Evolutionary conservation across 2,888 invertebrate genomes (phyloP).

Genomic region (Seira ritae): DNA sequence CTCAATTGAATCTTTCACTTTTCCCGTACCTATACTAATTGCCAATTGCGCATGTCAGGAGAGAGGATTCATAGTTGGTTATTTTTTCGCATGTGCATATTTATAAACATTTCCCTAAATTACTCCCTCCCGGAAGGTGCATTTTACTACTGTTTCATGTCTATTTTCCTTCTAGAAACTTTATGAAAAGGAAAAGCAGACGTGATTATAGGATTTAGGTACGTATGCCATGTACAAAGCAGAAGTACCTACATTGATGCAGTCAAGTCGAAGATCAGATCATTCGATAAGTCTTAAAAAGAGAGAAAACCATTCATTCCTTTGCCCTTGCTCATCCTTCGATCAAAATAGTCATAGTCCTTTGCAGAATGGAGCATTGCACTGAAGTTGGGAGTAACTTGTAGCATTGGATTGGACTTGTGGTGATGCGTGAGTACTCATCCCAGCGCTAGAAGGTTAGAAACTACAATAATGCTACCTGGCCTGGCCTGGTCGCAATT

Average conservation of each 20-base stretch:
- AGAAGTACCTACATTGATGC: too few relatives aligned
- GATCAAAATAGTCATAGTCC: too few relatives aligned
- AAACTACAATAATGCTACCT: conserved; percentile 14
- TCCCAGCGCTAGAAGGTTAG: conserved; percentile 31
- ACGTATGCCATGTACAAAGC: too few relatives aligned
- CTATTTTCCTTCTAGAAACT: background rate
- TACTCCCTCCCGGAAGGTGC: conserved; percentile 34
- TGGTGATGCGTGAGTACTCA: conserved; percentile 7
- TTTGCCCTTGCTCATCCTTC: conserved; percentile 31
- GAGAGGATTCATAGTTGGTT: too few relatives aligned
- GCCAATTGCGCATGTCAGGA: too few relatives aligned
- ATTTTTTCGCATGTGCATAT: too few relatives aligned
- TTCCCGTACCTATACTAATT: too few relatives aligned
- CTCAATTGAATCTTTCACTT: too few relatives aligned
- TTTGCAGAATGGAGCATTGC: conserved; percentile 2
- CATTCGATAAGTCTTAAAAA: conserved; percentile 37
- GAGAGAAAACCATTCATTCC: background rate
- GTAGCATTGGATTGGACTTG: background rate
- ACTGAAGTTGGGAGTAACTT: background rate
- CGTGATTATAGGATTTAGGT: too few relatives aligned
- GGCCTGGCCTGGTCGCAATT: background rate
- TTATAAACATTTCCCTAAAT: conserved; percentile 26
- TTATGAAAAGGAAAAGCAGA: conserved; percentile 43
- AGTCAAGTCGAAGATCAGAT: conserved; percentile 24
- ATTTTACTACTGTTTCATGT: too few relatives aligned